Evolutionary conservation across 2,113 vertebrate genomes (phyloP).

Genomic region (Myotis yumanensis): DNA sequence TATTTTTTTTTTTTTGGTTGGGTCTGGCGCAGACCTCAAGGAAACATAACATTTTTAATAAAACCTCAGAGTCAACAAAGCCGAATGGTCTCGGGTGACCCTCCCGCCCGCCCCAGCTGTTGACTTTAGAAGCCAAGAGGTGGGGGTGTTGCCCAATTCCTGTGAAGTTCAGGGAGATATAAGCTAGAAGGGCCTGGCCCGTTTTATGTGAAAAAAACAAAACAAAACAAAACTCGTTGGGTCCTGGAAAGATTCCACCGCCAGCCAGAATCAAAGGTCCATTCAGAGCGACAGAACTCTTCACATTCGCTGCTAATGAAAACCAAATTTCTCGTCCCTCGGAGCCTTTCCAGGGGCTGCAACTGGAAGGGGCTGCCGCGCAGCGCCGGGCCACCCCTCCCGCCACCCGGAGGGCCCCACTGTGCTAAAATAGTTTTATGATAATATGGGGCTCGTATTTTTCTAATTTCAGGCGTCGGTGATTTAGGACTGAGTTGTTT

Average conservation of each 20-base stretch:
- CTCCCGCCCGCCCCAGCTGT: constrained; percentile 54
- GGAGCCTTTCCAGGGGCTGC: constrained; percentile 78
- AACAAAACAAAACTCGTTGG: constrained; percentile 62
- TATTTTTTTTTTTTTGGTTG: constrained; percentile 36
- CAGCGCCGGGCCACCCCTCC: constrained; percentile 62
- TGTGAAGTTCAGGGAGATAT: constrained; percentile 20
- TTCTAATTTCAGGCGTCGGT: constrained; percentile 66
- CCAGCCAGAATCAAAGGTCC: constrained; percentile 84
- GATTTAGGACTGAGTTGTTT: constrained; percentile 59
- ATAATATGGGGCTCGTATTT: constrained; percentile 69
- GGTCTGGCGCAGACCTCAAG: constrained; percentile 76
- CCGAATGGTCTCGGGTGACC: constrained; percentile 47
- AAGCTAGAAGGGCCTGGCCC: constrained; percentile 76
- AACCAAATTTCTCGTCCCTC: constrained; percentile 79
- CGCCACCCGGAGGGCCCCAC: constrained; percentile 46
- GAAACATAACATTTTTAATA: constrained; percentile 72
- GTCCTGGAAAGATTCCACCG: constrained; percentile 83
- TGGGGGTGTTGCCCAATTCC: constrained; percentile 11
- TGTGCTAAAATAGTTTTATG: constrained; percentile 66
- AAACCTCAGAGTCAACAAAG: constrained; percentile 77
- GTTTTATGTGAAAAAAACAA: constrained; percentile 67
- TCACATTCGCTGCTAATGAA: constrained; percentile 82
- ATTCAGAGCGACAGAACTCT: constrained; percentile 82
- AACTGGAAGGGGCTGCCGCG: constrained; percentile 18
- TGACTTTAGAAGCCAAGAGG: constrained; percentile 65